Evolutionary conservation across 1,140 invertebrate genomes (phyloP), one percentile per base, ranked within the genome.

Genomic region (Diachasmimorpha longicaudata): DNA sequence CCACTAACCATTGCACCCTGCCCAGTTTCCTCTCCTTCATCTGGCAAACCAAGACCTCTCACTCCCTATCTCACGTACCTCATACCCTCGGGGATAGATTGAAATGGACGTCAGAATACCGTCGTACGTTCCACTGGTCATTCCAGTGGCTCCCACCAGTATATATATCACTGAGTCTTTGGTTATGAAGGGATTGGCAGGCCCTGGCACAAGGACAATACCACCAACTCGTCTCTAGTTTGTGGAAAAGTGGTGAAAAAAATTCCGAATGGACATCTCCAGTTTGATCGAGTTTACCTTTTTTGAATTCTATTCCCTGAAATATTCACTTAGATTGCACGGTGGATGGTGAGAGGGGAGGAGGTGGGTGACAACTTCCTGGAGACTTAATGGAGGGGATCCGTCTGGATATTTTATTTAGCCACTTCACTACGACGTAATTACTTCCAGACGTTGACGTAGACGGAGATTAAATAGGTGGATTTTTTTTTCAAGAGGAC

Each of bases 101-200:
- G 58, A 63, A 63, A 63, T 63, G 58, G 19, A 63, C 23, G 58
- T 63, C 58, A 63, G 58, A 63, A 63, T 63, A 63, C 58, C 58
- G 58, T 63, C 11, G 58, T 63, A 63, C 58, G 58, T 63, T 63
- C 58, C 58, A 63, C 58, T 63, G 58, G 58, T 63, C 58, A 63
- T 63, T 63, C 58, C 58, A 25, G 58, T 63, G 58, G 19, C 58
- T 25, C 23, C 31, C 58, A 25, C 5, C 21, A 31, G 58, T 63
- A 13, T 63, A 63, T 63, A 63, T 63, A 63, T 63, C 19, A 63
- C 23, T 10, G 1, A 23, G 5, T 23, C 58, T 31, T 23, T 63
- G 10, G 58, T 63, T 63, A 63, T 63, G 21, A 11, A 63, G 48
- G 23, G 58, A 63, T 63, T 25, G 58, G 10, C 52, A 58, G 52